Percentiles rank a stretch among this genome's conserved stretches.
Evolutionary conservation across 2,888 invertebrate species (phyloP).

Genomic region (Napeogenes inachia): DNA sequence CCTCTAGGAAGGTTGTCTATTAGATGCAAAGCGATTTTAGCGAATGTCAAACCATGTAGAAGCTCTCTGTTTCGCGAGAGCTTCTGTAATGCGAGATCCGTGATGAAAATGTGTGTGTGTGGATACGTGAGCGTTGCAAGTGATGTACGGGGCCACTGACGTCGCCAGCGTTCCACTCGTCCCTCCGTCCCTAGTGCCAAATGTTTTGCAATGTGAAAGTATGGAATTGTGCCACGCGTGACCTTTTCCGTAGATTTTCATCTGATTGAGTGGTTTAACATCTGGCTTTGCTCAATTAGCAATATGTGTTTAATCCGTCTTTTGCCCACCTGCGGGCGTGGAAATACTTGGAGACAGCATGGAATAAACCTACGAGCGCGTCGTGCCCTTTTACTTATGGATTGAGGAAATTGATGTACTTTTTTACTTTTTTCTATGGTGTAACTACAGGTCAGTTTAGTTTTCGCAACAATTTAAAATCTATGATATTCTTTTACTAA

Average conservation of each 20-base stretch:
- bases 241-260: slow-evolving; percentile 64
- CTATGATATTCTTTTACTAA: slow-evolving; percentile 11
- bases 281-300: slow-evolving; percentile 41
- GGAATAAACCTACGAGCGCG: slow-evolving; percentile 48
- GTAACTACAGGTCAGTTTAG: slow-evolving; percentile 41
- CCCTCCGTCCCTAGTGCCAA: slow-evolving; percentile 72
- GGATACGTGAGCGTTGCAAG: slow-evolving; percentile 67
- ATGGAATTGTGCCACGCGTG: slow-evolving; percentile 74
- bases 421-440: slow-evolving; percentile 41
- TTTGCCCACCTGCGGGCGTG: slow-evolving; percentile 54
- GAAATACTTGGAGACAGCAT: slow-evolving; percentile 43
- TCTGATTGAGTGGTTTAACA: slow-evolving; percentile 38
- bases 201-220: slow-evolving; percentile 78
- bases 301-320: slow-evolving; percentile 52
- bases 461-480: slow-evolving; percentile 40
- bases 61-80: slow-evolving; percentile 40
- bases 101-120: slow-evolving; percentile 52
- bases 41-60: slow-evolving; percentile 43
- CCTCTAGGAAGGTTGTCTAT: slow-evolving; percentile 60
- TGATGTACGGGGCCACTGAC: slow-evolving; percentile 69
- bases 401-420: slow-evolving; percentile 35
- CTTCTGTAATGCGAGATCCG: slow-evolving; percentile 47
- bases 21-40: slow-evolving; percentile 44
- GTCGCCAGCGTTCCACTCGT: slow-evolving; percentile 66
- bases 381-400: slow-evolving; percentile 37